Evolutionary conservation across 2,888 invertebrate genomes (phyloP).

Genomic region (Drosophila monieri): DNA sequence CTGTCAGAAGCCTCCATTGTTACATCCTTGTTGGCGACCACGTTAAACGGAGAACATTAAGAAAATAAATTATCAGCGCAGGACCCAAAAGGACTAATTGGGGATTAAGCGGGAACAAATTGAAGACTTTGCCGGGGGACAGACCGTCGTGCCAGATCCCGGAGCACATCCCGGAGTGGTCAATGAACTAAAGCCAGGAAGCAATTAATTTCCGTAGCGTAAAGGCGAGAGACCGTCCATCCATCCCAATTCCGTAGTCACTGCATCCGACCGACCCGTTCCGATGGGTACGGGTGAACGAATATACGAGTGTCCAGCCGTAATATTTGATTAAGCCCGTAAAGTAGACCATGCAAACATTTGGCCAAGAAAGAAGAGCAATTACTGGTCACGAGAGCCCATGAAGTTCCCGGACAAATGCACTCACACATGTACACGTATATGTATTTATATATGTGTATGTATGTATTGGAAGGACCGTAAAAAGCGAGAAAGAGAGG

Average conservation of each 20-base stretch:
- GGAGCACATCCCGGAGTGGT: constrained; percentile 46
- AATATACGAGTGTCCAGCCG: constrained; percentile 23
- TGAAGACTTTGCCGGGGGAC: constrained; percentile 40
- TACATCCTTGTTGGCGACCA: constrained; percentile 11
- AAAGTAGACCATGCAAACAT: constrained; percentile 55
- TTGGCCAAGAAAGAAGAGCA: constrained; percentile 57
- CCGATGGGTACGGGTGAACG: constrained; percentile 4
- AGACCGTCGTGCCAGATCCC: neutral
- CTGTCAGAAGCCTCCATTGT: neutral
- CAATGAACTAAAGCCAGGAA: constrained; percentile 67
- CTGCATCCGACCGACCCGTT: constrained; percentile 58
- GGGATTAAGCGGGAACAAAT: constrained; percentile 70
- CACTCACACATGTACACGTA: constrained; percentile 9
- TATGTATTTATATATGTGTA: neutral
- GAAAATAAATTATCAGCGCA: constrained; percentile 34
- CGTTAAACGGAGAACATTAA: constrained; percentile 21
- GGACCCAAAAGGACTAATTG: constrained; percentile 62
- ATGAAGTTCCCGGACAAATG: constrained; percentile 28
- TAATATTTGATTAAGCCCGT: constrained; percentile 72
- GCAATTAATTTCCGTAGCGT: constrained; percentile 66
- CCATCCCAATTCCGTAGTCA: constrained; percentile 48
- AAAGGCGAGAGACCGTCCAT: constrained; percentile 26
- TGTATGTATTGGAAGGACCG: constrained; percentile 29
- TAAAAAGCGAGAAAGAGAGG: constrained; percentile 60
- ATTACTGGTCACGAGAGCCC: constrained; percentile 74